Evolutionary conservation across 2,888 invertebrate genomes (phyloP).

Genomic region (Metallyticus violacea): DNA sequence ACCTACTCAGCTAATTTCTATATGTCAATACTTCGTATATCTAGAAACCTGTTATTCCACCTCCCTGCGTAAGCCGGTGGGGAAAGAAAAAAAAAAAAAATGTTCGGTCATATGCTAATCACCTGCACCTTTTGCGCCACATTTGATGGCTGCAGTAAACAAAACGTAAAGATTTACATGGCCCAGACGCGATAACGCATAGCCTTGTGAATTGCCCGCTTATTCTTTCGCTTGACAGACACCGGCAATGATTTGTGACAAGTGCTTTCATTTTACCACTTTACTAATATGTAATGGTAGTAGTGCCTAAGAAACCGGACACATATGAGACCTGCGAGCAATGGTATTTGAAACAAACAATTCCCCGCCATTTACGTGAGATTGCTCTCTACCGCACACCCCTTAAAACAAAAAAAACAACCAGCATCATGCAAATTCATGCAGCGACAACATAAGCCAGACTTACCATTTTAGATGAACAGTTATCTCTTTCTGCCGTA

Average conservation of each 20-base stretch:
- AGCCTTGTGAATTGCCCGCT: neutral
- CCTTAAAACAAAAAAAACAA: neutral
- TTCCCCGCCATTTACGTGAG: slow-evolving; percentile 1
- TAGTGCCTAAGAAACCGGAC: neutral
- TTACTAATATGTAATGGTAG: neutral
- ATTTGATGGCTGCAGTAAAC: neutral
- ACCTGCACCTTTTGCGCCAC: neutral
- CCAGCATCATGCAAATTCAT: neutral
- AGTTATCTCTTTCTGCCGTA: neutral
- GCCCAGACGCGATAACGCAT: neutral
- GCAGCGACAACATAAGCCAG: neutral
- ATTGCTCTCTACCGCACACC: neutral
- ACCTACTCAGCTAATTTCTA: too few relatives aligned
- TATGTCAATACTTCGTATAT: too few relatives aligned
- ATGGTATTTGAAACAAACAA: neutral
- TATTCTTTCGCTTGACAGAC: neutral
- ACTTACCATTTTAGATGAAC: neutral
- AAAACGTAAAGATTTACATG: neutral
- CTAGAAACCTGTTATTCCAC: too few relatives aligned
- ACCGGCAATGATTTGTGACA: neutral
- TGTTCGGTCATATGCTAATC: neutral
- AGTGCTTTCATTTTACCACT: neutral
- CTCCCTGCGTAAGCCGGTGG: neutral
- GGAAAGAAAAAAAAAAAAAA: neutral
- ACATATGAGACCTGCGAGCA: neutral